These are phyloP conservation scores for Lepidocyrtoides sp. DNA, from an alignment of 2,888 invertebrate species.

Conservation along the genomic window DNA sequence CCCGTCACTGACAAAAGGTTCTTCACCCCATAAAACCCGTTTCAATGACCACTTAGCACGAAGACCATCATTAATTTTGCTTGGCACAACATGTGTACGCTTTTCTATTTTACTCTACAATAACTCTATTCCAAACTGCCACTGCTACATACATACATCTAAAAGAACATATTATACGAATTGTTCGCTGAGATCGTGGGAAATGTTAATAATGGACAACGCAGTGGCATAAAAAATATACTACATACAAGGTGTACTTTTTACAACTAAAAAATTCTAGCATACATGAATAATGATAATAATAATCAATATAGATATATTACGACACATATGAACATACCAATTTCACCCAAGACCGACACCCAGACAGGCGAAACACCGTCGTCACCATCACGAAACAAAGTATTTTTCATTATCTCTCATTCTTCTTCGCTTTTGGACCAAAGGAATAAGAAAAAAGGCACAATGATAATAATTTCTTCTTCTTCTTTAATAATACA, in stretches of 20 bases:
- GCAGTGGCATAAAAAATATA: not conserved
- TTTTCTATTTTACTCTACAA: not conserved
- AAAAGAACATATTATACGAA: not conserved
- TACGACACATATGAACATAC: not conserved
- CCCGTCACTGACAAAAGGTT: conserved; percentile 27
- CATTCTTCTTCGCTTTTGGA: conserved; percentile 12
- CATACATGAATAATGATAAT: conserved; percentile 42
- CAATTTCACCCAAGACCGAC: not conserved
- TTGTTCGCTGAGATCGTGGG: conserved; percentile 19
- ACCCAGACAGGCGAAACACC: not conserved
- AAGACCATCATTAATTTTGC: conserved; percentile 73
- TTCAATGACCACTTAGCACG: conserved; percentile 75
- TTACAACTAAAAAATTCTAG: not conserved
- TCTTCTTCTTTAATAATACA: conserved; percentile 48
- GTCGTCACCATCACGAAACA: conserved; percentile 5
- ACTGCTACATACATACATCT: not conserved
- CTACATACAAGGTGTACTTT: not conserved
- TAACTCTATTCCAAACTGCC: not conserved
- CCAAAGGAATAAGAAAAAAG: conserved; percentile 19
- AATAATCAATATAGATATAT: conserved; percentile 15
- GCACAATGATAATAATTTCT: conserved; percentile 41
- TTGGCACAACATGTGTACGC: conserved; percentile 39
- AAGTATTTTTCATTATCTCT: conserved; percentile 61
- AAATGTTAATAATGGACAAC: not conserved
- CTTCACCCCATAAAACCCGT: conserved; percentile 50